Conservation (phyloP, 1,140 invertebrate genomes). For the Gonatopus flavifemur region DNA sequence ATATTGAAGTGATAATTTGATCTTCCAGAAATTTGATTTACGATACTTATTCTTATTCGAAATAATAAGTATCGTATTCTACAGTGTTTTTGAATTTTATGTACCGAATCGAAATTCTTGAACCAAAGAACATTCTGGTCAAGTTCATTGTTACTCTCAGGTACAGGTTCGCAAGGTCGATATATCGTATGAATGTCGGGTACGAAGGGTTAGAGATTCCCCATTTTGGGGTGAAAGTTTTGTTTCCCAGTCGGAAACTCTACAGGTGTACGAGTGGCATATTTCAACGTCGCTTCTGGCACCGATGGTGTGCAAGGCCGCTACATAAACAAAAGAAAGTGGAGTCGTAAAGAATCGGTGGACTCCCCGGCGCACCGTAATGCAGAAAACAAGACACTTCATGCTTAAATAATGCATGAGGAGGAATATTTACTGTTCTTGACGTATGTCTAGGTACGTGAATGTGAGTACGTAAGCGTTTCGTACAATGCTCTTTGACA, state of each 20-base stretch:
- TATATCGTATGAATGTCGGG: too few relatives aligned
- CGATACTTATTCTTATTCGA: too few relatives aligned
- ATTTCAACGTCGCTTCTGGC: constrained; percentile 30
- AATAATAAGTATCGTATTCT: too few relatives aligned
- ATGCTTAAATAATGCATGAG: constrained; percentile 44
- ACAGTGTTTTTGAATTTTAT: too few relatives aligned
- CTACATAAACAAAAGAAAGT: constrained; percentile 47
- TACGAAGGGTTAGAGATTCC: too few relatives aligned
- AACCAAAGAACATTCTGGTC: too few relatives aligned
- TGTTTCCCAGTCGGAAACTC: constrained; percentile 26
- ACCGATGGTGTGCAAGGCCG: constrained; percentile 10
- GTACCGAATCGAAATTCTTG: too few relatives aligned
- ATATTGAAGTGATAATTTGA: too few relatives aligned
- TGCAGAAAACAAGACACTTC: constrained; percentile 42
- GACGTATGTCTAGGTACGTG: constrained; percentile 14
- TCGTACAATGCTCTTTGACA: constrained; percentile 12
- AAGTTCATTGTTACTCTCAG: too few relatives aligned
- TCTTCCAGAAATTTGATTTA: too few relatives aligned
- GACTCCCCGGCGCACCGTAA: constrained; percentile 13
- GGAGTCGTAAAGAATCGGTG: constrained; percentile 40
- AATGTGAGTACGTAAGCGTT: constrained; percentile 10
- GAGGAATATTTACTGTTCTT: constrained; percentile 23
- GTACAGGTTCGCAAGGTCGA: too few relatives aligned
- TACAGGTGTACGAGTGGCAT: constrained; percentile 38
- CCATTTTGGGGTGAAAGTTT: constrained; percentile 5